Percentiles rank a stretch among this genome's conserved stretches.
phyloP scores from a whole-genome alignment of 1,140 invertebrate genomes.

The Helicoverpa armigera region DNA sequence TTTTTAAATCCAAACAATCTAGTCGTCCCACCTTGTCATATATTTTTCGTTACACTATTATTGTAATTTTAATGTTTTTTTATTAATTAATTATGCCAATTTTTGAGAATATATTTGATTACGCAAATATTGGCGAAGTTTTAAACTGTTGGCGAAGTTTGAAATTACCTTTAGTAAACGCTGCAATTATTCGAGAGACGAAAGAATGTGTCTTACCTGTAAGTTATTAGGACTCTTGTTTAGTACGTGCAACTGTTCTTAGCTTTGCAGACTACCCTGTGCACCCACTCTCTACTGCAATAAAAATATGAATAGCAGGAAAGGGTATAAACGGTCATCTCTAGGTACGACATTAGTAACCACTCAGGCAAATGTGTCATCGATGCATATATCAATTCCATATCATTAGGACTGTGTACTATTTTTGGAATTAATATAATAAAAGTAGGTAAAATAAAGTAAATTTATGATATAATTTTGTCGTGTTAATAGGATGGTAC shows the following conservation, averaged over 20 bases:
- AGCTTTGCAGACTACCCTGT: no score
- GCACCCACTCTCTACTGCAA: no score
- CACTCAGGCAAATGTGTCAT: no score
- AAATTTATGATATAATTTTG: background rate
- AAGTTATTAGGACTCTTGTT: constrained; percentile 41
- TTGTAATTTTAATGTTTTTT: constrained; percentile 67
- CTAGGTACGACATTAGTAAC: no score
- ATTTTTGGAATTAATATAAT: no score
- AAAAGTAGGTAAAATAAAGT: no score
- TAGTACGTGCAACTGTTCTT: no score
- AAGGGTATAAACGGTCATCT: no score
- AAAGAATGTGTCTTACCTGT: constrained; percentile 67
- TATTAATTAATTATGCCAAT: constrained; percentile 76
- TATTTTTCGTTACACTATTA: constrained; percentile 52
- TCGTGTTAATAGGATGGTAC: constrained; percentile 68
- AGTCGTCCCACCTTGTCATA: constrained; percentile 59
- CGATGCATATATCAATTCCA: no score
- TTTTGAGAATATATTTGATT: constrained; percentile 72
- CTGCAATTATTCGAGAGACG: constrained; percentile 64
- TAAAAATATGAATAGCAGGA: no score
- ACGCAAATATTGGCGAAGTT: constrained; percentile 48
- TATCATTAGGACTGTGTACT: no score
- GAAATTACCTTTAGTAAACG: constrained; percentile 68
- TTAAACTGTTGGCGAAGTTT: constrained; percentile 54
- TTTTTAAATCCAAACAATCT: constrained; percentile 72